Conservation (phyloP, 30 jellyfish, hydroid and myxozoan species). For the Turritopsis rubra region DNA sequence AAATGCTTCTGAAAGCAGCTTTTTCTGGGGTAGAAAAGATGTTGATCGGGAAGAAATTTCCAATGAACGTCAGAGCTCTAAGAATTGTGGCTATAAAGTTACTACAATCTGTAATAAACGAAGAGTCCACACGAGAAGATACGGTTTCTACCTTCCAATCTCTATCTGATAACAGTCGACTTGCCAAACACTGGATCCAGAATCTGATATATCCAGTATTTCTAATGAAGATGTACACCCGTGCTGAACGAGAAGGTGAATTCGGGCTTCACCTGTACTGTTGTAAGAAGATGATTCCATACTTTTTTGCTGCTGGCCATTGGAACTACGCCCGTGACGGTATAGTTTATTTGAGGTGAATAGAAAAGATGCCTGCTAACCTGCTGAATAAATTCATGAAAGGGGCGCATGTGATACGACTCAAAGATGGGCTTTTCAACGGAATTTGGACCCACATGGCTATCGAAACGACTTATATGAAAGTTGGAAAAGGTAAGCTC, state of each 20-base stretch:
- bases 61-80: slow-evolving; percentile 31
- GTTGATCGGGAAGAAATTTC: slow-evolving; percentile 35
- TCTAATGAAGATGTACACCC: slow-evolving; percentile 17
- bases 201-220: slow-evolving; percentile 22
- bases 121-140: background rate
- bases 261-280: slow-evolving; percentile 24
- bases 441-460: slow-evolving; percentile 20
- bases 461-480: slow-evolving; percentile 19
- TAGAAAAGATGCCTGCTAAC: slow-evolving; percentile 8
- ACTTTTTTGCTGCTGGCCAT: slow-evolving; percentile 32
- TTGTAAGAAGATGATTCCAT: slow-evolving; percentile 20
- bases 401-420: slow-evolving; percentile 9
- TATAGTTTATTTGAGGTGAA: background rate
- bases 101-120: background rate
- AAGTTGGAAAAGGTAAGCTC: slow-evolving; percentile 4
- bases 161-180: slow-evolving; percentile 7
- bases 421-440: background rate
- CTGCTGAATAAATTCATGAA: slow-evolving; percentile 4
- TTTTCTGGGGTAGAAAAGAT: slow-evolving; percentile 31
- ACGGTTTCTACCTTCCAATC: background rate
- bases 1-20: background rate
- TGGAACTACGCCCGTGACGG: slow-evolving; percentile 28
- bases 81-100: slow-evolving; percentile 23
- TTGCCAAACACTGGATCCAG: slow-evolving; percentile 18
- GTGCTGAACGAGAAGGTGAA: slow-evolving; percentile 28